Conservation (phyloP, 2,797 vertebrate genomes). For the Micropoecilia bifurca region DNA sequence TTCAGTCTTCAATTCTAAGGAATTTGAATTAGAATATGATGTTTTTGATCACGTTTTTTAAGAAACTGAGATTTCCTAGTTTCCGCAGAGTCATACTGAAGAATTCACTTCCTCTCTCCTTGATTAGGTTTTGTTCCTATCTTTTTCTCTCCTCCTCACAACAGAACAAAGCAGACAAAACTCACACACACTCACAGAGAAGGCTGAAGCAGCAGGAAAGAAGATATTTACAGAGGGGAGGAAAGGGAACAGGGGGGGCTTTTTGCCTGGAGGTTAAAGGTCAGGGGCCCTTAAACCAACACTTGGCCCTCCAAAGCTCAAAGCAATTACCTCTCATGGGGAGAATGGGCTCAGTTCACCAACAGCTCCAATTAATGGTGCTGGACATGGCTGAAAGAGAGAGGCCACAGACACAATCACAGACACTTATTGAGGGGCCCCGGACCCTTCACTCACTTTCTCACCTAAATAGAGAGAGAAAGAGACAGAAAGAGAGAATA, state of each 20-base stretch:
- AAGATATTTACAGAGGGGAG: conserved; percentile 35
- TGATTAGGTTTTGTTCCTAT: conserved; percentile 19
- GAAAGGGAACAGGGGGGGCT: conserved; percentile 2
- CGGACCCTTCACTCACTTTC: conserved; percentile 37
- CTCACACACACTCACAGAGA: conserved; percentile 16
- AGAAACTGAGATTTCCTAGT: not conserved
- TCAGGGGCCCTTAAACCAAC: conserved; percentile 74
- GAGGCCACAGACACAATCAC: conserved; percentile 61
- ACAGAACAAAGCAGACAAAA: conserved; percentile 39
- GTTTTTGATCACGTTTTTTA: not conserved
- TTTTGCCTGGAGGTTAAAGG: conserved; percentile 56
- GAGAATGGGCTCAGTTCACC: conserved; percentile 51
- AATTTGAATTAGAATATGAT: not conserved
- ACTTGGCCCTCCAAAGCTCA: conserved; percentile 65
- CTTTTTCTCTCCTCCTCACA: conserved; percentile 21
- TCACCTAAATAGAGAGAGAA: conserved; percentile 19
- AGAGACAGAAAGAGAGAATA: conserved; percentile 28
- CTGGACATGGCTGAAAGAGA: conserved; percentile 52
- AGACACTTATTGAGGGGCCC: conserved; percentile 53
- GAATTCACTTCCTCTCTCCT: conserved; percentile 13
- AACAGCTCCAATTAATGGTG: conserved; percentile 63
- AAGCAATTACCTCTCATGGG: conserved; percentile 60
- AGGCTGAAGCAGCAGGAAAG: not conserved
- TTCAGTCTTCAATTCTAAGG: not conserved
- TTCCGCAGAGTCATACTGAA: conserved; percentile 19